Evolutionary conservation across 2,113 vertebrate genomes (phyloP).

Genomic region (Apteryx owenii): DNA sequence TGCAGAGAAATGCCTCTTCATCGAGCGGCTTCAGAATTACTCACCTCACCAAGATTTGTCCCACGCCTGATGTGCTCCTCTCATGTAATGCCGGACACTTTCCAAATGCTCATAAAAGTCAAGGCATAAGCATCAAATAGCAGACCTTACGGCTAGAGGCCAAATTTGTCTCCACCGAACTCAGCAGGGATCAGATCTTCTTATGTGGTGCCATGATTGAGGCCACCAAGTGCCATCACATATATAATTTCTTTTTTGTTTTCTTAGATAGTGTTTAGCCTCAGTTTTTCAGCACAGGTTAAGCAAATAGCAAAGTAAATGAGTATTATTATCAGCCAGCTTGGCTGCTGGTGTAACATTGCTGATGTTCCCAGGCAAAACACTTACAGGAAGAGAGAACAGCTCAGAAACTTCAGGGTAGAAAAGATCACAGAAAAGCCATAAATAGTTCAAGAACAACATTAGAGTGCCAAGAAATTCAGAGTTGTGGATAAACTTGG

Average conservation of each 20-base stretch:
- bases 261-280: not conserved
- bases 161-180: not conserved
- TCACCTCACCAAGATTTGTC: not conserved
- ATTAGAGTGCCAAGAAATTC: not conserved
- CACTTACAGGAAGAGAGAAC: not conserved
- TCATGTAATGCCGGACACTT: not conserved
- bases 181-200: not conserved
- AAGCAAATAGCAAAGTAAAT: not conserved
- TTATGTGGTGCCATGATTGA: accelerated
- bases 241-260: not conserved
- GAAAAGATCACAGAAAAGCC: not conserved
- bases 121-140: not conserved
- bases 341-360: not conserved
- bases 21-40: not conserved
- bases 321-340: not conserved
- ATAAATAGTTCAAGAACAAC: not conserved
- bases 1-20: not conserved
- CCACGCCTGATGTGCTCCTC: not conserved
- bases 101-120: not conserved
- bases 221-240: not conserved
- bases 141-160: not conserved
- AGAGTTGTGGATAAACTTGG: not conserved
- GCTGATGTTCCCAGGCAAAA: not conserved
- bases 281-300: not conserved
- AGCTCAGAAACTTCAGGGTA: no score